A percentile compares a stretch with the other conserved stretches of the same genome.
These are phyloP conservation scores for Siphamia tubifer DNA, from an alignment of 2,113 vertebrate species.

Conservation along the genomic window DNA sequence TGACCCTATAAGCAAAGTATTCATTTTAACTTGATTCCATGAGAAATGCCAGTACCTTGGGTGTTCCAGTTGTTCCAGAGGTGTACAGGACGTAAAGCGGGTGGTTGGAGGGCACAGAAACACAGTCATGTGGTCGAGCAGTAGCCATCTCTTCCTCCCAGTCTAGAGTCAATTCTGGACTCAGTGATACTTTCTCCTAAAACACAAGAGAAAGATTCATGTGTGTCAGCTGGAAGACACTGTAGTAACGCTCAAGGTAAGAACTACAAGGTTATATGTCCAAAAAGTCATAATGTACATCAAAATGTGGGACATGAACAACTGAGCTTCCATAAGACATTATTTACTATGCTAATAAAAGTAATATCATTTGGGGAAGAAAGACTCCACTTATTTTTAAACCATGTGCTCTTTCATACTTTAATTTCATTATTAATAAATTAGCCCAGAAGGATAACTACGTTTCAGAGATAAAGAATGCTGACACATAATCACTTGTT, in stretches of 20 bases:
- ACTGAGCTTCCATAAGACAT: no score
- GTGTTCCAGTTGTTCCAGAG: conserved; percentile 93
- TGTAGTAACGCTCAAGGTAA: no score
- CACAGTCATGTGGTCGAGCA: conserved; percentile 84
- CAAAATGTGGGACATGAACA: no score
- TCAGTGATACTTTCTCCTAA: conserved; percentile 82
- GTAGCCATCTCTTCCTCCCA: conserved; percentile 92
- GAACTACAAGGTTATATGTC: no score
- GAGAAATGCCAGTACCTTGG: conserved; percentile 83
- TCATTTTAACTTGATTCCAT: background rate
- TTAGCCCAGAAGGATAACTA: background rate
- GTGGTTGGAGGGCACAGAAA: conserved; percentile 86
- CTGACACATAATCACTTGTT: background rate
- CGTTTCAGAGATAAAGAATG: no score
- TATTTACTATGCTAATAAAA: no score
- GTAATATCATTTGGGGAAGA: no score
- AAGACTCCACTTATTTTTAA: no score
- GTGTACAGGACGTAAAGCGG: conserved; percentile 96
- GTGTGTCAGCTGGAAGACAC: background rate
- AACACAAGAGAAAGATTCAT: background rate
- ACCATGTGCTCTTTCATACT: conserved; percentile 28
- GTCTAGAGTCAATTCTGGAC: conserved; percentile 82
- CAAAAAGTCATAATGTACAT: no score
- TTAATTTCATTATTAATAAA: conserved; percentile 16
- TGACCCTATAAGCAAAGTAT: no score